Conservation (phyloP, 2,797 vertebrate species). For the Eidolon dupreanum region DNA sequence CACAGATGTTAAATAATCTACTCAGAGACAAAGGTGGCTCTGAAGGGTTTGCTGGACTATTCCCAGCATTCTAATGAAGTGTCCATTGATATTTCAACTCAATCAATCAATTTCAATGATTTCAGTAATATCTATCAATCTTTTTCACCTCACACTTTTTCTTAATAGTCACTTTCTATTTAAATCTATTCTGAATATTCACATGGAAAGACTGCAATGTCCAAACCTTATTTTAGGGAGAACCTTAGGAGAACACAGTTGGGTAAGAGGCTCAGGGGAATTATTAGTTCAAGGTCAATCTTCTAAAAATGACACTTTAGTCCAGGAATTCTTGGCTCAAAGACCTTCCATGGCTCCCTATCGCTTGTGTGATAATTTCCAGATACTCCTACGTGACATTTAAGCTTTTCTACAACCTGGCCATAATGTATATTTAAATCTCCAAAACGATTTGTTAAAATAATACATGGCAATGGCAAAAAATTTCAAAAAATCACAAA, state of each 20-base stretch:
- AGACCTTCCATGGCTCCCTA: neutral
- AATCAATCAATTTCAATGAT: neutral
- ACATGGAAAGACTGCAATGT: neutral
- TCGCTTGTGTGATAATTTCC: neutral
- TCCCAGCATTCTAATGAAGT: no score
- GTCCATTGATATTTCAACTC: no score
- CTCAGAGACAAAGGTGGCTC: neutral
- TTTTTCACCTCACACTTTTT: neutral
- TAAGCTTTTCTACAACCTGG: neutral
- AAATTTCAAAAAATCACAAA: neutral
- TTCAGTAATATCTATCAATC: neutral
- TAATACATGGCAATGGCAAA: neutral
- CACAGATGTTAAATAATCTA: rapidly evolving
- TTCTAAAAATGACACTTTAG: neutral
- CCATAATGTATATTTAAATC: neutral
- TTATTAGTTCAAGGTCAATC: neutral
- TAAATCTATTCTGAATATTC: neutral
- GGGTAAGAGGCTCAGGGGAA: neutral
- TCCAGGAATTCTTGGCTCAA: neutral
- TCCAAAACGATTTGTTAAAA: neutral
- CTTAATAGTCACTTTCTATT: neutral
- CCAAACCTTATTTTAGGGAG: neutral
- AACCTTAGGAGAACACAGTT: neutral
- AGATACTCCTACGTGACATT: neutral
- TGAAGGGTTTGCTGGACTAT: neutral